Evolutionary conservation across 2,113 vertebrate genomes (phyloP), one percentile per base, ranked within the genome.

Genomic region (Corydoras sp.): DNA sequence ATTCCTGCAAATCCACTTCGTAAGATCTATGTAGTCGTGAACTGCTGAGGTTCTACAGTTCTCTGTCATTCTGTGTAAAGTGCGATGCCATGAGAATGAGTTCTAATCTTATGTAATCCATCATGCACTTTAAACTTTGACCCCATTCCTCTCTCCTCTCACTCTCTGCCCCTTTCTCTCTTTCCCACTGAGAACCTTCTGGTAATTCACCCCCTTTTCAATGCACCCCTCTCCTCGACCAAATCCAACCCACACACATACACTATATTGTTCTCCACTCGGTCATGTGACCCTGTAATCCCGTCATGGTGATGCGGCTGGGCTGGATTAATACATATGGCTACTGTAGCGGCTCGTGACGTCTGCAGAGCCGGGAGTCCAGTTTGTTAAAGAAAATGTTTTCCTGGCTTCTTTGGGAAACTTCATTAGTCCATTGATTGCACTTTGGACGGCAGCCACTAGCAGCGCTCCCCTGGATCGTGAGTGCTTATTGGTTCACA

Each of bases 181-280:
- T 12, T 55, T 63, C 54, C 64, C 69, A 74, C 74, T 76, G 58
- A 77, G 75, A 73, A 68, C 60, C 29, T 71, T 77, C 62, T 76
- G 68, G 75, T 72, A 65, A 67, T 13, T 62, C 12, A 48, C 63
- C 32, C 50, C 43, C 64, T 35, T 59, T 43, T 51, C 66, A 48
- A 62, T 72, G 31, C 50, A 49, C 6, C 65, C 73, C 24, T 56
- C 48, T 70, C 35, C 54, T 69, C 7, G 54, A 63, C 66, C 54
- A 58, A 65, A 73, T 64, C 48, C 60, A 54, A 50, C 74, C 55
- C 68, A 50, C 18, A 65, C 43, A 43, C 62, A 56, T 24, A 54
- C 29, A 24, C 51, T 24, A 31, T 68, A 56, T 68, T 53, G 53
- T 43, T 68, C 14, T 18, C 55, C 56, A 73, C 35, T 43, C 35